Base-by-base conservation (phyloP, 2,113 vertebrate genomes). In the Oryzias woworae region DNA sequence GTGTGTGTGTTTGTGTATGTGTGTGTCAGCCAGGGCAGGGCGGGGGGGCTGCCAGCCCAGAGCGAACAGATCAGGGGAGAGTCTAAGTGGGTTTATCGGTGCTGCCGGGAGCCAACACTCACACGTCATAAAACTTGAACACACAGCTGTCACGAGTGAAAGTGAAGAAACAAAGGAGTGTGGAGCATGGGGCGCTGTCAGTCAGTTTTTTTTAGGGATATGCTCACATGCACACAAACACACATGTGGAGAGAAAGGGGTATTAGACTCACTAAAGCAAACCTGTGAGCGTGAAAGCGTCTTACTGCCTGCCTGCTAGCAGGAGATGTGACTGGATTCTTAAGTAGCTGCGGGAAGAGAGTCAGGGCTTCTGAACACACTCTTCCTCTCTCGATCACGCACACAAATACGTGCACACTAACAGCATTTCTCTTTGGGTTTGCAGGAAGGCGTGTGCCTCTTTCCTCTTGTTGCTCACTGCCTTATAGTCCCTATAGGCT, bases 241-340 rank as follows among this genome's bases (percentile, higher is more conserved):
- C 70, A 90, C 63, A 28, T 42, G 54, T 88, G 93, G 90, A 92
- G 94, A 95, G 93, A 95, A 96, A 85, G 95, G 93, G 94, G 94
- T 96, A 96, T 97, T 97, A 97, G 95, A 95, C 78, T 59, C 91
- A 96, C 94, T 95, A 96, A 96, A 96, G 96, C 94, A 92, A 95
- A 94, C 94, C 95, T 96, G 95, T 94, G 94, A 95, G 95, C 94
- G 95, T 96, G 96, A 96, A 95, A 95, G 96, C 95, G 95, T 94
- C 95, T 97, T 96, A 98, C 95, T 96, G 97, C 95, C 95, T 96
- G 96, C 94, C 88, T 95, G 93, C 88, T 77, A 94, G 86, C 83
- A 93, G 92, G 89, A 94, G 95, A 98, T 98, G 97, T 98, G 97
- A 98, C 96, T 94, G 94, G 95, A 97, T 98, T 98, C 95, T 96